A percentile compares a stretch with the other conserved stretches of the same genome.
Conservation (phyloP, 2,797 vertebrate species). For the Pristis pectinata region DNA sequence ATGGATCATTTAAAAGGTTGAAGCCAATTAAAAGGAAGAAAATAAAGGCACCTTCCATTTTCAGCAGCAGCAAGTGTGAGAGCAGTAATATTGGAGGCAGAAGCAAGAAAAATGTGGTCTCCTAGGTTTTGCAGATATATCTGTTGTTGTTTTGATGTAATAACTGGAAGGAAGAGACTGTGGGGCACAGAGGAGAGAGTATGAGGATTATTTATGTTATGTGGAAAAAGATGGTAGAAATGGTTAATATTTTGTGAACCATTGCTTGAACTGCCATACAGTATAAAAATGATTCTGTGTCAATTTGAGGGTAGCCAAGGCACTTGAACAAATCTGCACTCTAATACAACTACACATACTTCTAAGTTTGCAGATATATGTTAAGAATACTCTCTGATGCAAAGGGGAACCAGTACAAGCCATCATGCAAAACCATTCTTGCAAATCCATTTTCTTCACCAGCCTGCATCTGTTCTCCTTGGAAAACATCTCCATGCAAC, state of each 20-base stretch:
- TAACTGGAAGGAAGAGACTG: background rate
- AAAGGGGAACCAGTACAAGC: no score
- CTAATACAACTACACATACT: no score
- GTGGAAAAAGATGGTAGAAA: background rate
- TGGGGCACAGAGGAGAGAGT: background rate
- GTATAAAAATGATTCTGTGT: background rate
- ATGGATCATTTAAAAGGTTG: background rate
- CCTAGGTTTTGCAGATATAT: background rate
- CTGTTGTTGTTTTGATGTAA: background rate
- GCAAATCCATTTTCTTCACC: no score
- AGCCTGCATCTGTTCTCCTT: no score
- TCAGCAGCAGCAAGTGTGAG: background rate
- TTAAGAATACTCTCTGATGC: no score
- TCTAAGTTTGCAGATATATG: no score
- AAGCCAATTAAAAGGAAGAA: background rate
- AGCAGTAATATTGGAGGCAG: background rate
- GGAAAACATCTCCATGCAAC: no score
- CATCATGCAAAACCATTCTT: no score
- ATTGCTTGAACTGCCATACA: background rate
- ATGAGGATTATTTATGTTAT: background rate
- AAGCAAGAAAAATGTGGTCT: background rate
- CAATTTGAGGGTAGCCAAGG: background rate
- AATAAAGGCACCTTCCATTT: background rate
- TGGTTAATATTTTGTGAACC: background rate
- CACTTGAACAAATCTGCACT: background rate